Base-by-base conservation (phyloP, 1,140 invertebrate species). In the Streblospio benedicti region DNA sequence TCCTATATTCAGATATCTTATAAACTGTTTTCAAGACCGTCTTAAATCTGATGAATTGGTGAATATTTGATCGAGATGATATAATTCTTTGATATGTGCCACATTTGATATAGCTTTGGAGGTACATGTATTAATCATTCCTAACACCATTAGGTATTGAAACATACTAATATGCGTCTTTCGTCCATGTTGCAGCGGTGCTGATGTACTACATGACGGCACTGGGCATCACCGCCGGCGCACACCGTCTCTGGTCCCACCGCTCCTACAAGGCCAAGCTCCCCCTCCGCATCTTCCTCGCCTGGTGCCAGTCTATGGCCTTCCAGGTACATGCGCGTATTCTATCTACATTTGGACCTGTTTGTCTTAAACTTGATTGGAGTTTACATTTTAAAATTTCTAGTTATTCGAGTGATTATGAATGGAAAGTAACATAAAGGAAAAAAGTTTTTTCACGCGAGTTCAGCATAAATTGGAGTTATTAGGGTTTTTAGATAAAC, bases 211-310 rank as follows among this genome's bases (percentile, higher is more conserved):
- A 86, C 51, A 72, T 82, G 18, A 64, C 66, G 23, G 90, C 87
- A 2, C 69, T 82, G 20, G 81, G 82, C 14, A 90, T 97, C 54
- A 97, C 93, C 16, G 93, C 91, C 32, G 94, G 94, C 23, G 91
- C 90, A 9, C 94, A 97, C 75, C 83, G 93, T 67, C 81, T 97
- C 25, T 97, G 93, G 93, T 83, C 93, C 5, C 94, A 97, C 76
- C 84, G 87, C 67, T 86, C 91, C 0, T 97, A 95, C 80, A 95
- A 95, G 80, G 94, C 93, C 4, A 91, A 85, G 74, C 85, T 87
- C 81, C 93, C 91, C 1, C 78, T 96, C 1, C 81, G 87, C 60
- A 44, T 93, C 0, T 76, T 96, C 18, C 79, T 97, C 43, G 83
- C 86, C 14, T 67, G 88, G 4, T 85, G 84, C 60, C 90, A 96